These are phyloP conservation scores for Lucilia sericata DNA, from an alignment of 1,140 invertebrate genomes.

Conservation along the genomic window DNA sequence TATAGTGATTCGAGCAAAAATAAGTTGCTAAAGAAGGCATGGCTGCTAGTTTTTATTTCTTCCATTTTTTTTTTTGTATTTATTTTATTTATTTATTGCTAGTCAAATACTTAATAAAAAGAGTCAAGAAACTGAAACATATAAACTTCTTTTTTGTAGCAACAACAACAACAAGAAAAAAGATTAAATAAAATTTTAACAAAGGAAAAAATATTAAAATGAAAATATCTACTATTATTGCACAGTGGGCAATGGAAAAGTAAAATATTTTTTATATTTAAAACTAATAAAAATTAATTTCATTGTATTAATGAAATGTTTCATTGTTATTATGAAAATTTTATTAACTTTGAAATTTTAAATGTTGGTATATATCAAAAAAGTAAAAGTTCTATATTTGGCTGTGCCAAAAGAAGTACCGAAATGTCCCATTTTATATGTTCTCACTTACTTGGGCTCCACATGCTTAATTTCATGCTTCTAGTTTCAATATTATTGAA, in stretches of 20 bases:
- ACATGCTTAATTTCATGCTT: no score
- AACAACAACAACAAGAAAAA: background rate
- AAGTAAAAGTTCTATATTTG: no score
- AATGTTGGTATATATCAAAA: no score
- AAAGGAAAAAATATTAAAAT: background rate
- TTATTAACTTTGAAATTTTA: no score
- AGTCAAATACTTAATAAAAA: conserved; percentile 9
- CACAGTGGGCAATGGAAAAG: background rate
- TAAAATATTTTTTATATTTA: no score
- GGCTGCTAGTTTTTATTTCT: background rate
- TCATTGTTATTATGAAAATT: no score
- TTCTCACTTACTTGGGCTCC: no score
- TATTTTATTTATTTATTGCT: conserved; percentile 13
- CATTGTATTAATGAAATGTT: no score
- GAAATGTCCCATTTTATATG: no score
- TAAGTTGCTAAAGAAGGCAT: conserved; percentile 16
- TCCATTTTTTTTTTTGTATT: background rate
- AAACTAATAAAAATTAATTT: no score
- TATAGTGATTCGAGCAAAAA: background rate
- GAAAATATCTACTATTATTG: background rate
- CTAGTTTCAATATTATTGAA: no score
- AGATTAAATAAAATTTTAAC: background rate
- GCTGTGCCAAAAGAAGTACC: no score
- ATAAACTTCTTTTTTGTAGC: background rate
- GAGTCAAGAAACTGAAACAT: conserved; percentile 23